Conservation (phyloP, 2,113 vertebrate species). For the Andinoacara biseriatus region DNA sequence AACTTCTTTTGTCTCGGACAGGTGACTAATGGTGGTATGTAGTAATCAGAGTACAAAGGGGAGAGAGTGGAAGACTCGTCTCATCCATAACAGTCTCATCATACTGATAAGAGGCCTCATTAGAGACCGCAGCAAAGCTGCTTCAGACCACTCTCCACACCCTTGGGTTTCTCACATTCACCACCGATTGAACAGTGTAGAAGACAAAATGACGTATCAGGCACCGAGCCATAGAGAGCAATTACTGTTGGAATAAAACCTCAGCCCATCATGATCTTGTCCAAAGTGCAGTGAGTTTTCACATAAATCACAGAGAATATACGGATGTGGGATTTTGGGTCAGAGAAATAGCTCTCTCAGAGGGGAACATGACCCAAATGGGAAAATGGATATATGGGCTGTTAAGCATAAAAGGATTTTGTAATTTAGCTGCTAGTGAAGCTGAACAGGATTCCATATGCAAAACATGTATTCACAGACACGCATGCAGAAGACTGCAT, state of each 20-base stretch:
- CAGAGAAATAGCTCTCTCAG: conserved; percentile 35
- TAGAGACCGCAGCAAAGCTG: conserved; percentile 68
- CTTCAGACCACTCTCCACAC: conserved; percentile 60
- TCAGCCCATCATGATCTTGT: conserved; percentile 64
- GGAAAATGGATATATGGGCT: conserved; percentile 32
- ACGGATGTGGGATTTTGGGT: conserved; percentile 40
- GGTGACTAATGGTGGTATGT: conserved; percentile 56
- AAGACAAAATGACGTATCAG: conserved; percentile 69
- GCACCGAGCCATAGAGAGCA: conserved; percentile 75
- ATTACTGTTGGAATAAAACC: conserved; percentile 72
- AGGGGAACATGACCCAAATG: conserved; percentile 28
- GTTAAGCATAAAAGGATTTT: conserved; percentile 49
- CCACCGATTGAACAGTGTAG: conserved; percentile 52
- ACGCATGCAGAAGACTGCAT: background rate
- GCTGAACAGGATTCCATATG: conserved; percentile 42
- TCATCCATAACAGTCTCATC: conserved; percentile 74
- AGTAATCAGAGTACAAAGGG: conserved; percentile 65
- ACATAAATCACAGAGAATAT: conserved; percentile 72
- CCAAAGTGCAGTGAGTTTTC: conserved; percentile 55
- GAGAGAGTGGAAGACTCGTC: conserved; percentile 51
- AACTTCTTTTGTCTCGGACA: conserved; percentile 58
- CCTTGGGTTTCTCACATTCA: conserved; percentile 60
- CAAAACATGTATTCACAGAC: background rate
- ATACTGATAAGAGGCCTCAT: conserved; percentile 76
- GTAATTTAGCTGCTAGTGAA: conserved; percentile 37